Percentiles rank a stretch among this genome's conserved stretches.
These are phyloP conservation scores for Cyrtonyx montezumae DNA, from an alignment of 2,113 vertebrate species.

Conservation along the genomic window DNA sequence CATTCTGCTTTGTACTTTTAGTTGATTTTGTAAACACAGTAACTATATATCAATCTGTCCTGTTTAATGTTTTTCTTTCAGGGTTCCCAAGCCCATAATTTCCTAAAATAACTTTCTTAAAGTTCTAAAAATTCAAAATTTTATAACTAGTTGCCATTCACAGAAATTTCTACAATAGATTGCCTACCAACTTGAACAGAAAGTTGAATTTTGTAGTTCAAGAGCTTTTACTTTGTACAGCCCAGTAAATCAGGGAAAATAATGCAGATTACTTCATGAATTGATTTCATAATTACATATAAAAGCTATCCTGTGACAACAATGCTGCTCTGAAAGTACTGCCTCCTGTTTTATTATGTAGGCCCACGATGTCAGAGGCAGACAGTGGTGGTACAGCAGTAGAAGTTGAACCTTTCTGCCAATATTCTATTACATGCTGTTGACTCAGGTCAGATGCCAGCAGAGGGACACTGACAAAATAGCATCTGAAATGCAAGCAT, in stretches of 20 bases:
- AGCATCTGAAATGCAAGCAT: too few species aligned
- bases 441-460: too few species aligned
- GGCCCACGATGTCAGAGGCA: too few species aligned
- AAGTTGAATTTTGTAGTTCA: background rate
- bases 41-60: background rate
- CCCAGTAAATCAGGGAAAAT: background rate
- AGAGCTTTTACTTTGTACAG: background rate
- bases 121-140: background rate
- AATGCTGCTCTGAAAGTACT: too few species aligned
- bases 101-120: background rate
- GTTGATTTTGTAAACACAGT: background rate
- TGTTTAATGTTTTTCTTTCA: background rate
- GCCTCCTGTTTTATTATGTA: too few species aligned
- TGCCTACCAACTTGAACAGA: background rate
- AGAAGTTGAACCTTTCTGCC: too few species aligned
- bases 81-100: background rate
- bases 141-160: background rate
- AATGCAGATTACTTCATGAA: background rate
- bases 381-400: too few species aligned
- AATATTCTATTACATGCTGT: too few species aligned
- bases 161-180: background rate
- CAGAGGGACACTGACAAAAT: too few species aligned
- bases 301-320: background rate
- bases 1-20: background rate
- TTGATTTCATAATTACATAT: background rate